These are phyloP conservation scores for Cerastis leucographa DNA, from an alignment of 2,888 invertebrate species.

Conservation along the genomic window DNA sequence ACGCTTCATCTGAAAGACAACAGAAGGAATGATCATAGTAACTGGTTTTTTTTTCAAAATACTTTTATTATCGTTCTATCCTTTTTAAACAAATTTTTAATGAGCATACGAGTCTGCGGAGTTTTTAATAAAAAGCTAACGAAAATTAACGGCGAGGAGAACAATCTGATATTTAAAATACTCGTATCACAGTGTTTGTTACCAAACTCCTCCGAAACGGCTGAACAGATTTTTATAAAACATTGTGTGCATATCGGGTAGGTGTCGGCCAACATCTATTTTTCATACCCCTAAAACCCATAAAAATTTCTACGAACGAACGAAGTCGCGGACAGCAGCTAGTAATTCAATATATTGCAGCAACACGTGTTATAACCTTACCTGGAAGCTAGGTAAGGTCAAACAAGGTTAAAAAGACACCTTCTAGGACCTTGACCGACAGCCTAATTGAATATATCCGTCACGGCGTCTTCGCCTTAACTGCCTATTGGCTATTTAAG, in stretches of 20 bases:
- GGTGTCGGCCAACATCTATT: no score
- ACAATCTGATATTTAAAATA: no score
- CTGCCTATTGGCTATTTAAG: constrained; percentile 18
- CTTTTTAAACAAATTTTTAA: no score
- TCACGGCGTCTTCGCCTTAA: not conserved
- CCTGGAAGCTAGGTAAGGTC: not conserved
- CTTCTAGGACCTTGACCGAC: not conserved
- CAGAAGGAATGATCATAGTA: not conserved
- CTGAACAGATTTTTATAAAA: no score
- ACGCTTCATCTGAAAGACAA: not conserved
- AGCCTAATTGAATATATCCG: constrained; percentile 16
- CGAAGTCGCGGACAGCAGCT: no score
- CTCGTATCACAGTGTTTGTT: no score
- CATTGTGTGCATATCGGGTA: no score
- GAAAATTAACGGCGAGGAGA: not conserved
- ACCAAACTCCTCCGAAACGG: no score
- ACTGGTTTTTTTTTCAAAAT: not conserved
- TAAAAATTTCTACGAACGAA: no score
- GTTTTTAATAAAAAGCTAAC: not conserved
- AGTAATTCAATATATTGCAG: not conserved
- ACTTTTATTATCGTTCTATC: not conserved
- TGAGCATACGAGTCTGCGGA: not conserved
- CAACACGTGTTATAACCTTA: not conserved
- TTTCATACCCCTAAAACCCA: no score
- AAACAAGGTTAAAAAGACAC: not conserved